Conservation (phyloP, 1,140 invertebrate genomes). For the Aphidius gifuensis region DNA sequence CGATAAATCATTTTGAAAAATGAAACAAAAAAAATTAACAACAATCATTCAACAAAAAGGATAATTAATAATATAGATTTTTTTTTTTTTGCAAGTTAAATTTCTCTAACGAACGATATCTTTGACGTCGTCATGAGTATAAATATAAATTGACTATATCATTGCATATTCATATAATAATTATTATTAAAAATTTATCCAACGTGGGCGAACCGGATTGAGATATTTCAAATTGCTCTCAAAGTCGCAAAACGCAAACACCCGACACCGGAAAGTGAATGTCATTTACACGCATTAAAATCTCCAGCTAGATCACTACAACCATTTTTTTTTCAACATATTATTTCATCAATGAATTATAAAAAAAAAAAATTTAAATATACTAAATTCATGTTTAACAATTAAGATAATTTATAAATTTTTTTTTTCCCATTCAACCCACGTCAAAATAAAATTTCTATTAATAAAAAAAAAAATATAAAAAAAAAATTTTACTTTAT, state of each 20-base stretch:
- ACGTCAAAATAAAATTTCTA: too few species aligned
- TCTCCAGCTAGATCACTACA: slow-evolving; percentile 18
- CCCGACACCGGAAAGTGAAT: slow-evolving; percentile 15
- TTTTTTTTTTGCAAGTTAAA: background rate
- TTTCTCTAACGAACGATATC: background rate
- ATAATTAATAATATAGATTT: too few species aligned
- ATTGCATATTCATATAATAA: slow-evolving; percentile 41
- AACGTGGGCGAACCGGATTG: slow-evolving; percentile 44
- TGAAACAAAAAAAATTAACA: background rate
- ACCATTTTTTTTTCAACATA: too few species aligned
- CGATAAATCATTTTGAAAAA: too few species aligned
- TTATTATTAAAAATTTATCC: background rate
- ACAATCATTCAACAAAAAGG: background rate
- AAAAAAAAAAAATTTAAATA: too few species aligned
- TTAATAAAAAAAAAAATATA: too few species aligned
- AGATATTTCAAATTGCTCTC: slow-evolving; percentile 37
- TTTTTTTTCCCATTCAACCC: too few species aligned
- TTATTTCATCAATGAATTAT: too few species aligned
- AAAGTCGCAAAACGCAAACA: slow-evolving; percentile 17
- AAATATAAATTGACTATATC: slow-evolving; percentile 16
- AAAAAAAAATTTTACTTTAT: background rate
- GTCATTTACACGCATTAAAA: slow-evolving; percentile 33
- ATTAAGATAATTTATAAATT: too few species aligned
- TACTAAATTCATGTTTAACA: too few species aligned
- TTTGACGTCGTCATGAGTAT: slow-evolving; percentile 14